Base-by-base conservation (phyloP, 2,888 invertebrate species). In the Abrostola tripartita region DNA sequence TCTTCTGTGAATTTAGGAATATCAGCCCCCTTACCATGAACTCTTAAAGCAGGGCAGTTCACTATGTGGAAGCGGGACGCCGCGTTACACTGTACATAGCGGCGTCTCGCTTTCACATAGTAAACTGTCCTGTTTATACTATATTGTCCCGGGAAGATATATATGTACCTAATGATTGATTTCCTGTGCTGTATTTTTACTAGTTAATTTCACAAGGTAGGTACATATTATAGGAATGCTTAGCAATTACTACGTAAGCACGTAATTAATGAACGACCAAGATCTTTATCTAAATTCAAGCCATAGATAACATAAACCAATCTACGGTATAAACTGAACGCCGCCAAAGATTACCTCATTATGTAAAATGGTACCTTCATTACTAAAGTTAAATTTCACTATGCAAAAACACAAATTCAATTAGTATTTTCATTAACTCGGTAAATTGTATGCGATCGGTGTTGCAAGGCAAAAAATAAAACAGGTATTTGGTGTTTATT, bases 321-420 rank as follows among this genome's bases (percentile, higher is more conserved):
- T 60, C 76, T 58, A 37, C 56, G 44, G n/a, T 24, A 56, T 50
- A 57, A 62, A 52, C 50, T 42, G 42, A 47, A 42, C 11, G 41
- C 49, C 49, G 57, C 56, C 44, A 40, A 11, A 58, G 57, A 63
- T 72, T 57, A 71, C 54, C 66, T 62, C 24, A 61, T 66, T 71
- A 73, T 58, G 62, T 65, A 63, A 76, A 76, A 66, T 58, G 57
- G 60, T 40, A 57, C 35, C 54, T 51, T 49, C 55, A 41, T 24
- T 59, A 55, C 41, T 64, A 58, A 52, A 55, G 71, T 75, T 71
- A 70, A 71, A 60, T 52, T 41, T 42, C 24, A 14, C 38, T 49
- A 63, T 54, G 64, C 38, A 52, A 62, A 63, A 70, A 61, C 71
- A 76, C 61, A 71, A 78, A 79, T 79, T 79, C 72, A 79, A 79